Base-by-base conservation (phyloP, 2,113 vertebrate species). In the Pao palembangensis region DNA sequence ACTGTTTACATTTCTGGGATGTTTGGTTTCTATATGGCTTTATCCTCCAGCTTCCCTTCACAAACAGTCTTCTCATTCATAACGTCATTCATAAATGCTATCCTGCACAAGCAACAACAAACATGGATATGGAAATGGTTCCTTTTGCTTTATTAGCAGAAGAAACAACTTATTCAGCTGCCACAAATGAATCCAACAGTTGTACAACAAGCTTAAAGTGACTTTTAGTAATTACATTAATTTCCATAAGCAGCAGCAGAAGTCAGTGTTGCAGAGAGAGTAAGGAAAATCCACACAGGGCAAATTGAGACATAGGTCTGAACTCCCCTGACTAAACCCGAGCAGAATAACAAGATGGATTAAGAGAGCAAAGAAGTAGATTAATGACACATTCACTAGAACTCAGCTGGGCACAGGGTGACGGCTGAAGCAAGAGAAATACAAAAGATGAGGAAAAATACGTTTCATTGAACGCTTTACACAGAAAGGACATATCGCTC, bases 311-410 rank as follows among this genome's bases (percentile, higher is more conserved):
- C 71, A 64, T 78, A 64, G 69, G 74, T 79, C 63, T 73, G 70
- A 71, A 58, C 59, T 49, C 15, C 80, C 68, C 43, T 66, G 59
- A 73, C 75, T 47, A 67, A 82, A 73, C 61, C 53, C 8, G 20
- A 52, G 65, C 61, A 46, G 76, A 57, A 76, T 78, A 73, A 83
- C 78, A 64, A 77, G 70, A 49, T 1, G 71, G 75, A 85, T 83
- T 68, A 76, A 59, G 64, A 68, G 60, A 49, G 64, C 61, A 49
- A 70, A 75, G 78, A 51, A 55, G 72, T 7, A 73, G 80, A 78
- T 85, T 82, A 80, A 76, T 62, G 67, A 52, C 52, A 69, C 59
- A 49, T 60, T 66, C 57, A 69, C 50, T 58, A 74, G 62, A 79
- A 71, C 64, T 79, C 20, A 58, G 58, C 54, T 51, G 63, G 51